Evolutionary conservation across 2,888 invertebrate genomes (phyloP).

Genomic region (Pterostichus niger): DNA sequence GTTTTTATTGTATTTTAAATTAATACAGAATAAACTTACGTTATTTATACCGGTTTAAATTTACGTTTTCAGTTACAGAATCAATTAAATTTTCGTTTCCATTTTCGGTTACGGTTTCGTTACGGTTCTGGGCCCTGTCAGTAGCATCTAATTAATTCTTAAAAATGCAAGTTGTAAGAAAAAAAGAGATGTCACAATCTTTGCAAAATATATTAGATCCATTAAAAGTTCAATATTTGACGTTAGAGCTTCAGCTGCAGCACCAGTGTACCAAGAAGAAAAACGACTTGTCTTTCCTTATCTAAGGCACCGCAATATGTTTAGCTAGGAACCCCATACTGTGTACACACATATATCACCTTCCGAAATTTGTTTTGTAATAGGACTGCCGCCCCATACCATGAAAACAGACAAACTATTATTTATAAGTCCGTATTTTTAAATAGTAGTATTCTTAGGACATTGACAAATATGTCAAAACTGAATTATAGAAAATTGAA

Average conservation of each 20-base stretch:
- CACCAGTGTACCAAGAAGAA: not conserved
- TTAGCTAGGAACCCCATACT: constrained; percentile 39
- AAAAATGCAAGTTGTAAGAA: not conserved
- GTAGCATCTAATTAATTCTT: not conserved
- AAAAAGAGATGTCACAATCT: constrained; percentile 25
- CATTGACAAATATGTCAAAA: too few relatives aligned
- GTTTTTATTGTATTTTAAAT: too few relatives aligned
- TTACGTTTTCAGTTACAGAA: too few relatives aligned
- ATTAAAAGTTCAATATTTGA: constrained; percentile 34
- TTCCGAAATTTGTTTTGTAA: constrained; percentile 36
- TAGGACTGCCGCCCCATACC: constrained; percentile 10
- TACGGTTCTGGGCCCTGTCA: too few relatives aligned
- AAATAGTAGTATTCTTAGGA: too few relatives aligned
- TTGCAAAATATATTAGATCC: constrained; percentile 26
- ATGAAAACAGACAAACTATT: not conserved
- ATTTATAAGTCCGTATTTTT: too few relatives aligned
- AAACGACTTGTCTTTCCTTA: constrained; percentile 47
- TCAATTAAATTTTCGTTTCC: too few relatives aligned
- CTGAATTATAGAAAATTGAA: too few relatives aligned
- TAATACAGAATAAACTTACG: too few relatives aligned
- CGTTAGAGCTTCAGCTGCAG: not conserved
- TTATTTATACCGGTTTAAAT: too few relatives aligned
- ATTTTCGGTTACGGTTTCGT: too few relatives aligned
- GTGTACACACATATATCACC: constrained; percentile 35
- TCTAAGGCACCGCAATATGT: constrained; percentile 50